phyloP scores from a whole-genome alignment of 2,113 vertebrate genomes.

The Heptranchias perlo region DNA sequence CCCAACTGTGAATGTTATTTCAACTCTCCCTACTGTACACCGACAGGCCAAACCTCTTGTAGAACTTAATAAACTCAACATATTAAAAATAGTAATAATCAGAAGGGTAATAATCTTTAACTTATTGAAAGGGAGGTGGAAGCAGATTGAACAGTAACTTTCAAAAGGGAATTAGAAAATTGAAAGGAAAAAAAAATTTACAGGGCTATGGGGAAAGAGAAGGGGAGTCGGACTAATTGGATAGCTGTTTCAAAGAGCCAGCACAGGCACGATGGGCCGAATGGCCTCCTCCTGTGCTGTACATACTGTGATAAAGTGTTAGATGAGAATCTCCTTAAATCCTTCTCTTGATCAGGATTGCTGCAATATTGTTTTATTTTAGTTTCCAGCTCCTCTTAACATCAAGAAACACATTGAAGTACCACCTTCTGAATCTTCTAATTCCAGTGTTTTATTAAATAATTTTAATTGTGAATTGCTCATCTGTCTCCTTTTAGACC shows the following conservation, averaged over 20 bases:
- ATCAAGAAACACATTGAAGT: not conserved
- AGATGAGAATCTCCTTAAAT: not conserved
- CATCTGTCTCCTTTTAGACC: not conserved
- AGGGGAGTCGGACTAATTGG: no score
- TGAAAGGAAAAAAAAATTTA: no score
- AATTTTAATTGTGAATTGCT: not conserved
- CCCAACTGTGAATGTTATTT: not conserved
- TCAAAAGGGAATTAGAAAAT: no score
- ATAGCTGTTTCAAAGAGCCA: no score
- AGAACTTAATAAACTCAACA: not conserved
- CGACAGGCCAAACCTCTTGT: not conserved
- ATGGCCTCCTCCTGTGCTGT: no score
- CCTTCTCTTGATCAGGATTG: not conserved
- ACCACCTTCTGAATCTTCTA: not conserved
- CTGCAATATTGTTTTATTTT: not conserved
- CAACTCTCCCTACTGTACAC: not conserved
- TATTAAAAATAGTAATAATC: not conserved
- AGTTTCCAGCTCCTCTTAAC: no score
- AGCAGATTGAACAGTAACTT: no score
- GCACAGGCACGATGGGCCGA: no score
- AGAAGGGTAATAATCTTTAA: not conserved
- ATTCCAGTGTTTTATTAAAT: not conserved
- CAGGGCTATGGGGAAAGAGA: no score
- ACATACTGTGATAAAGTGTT: no score
- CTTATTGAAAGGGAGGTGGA: no score